Evolutionary conservation across 1,140 invertebrate species (phyloP).

Genomic region (Chymomyza costata): DNA sequence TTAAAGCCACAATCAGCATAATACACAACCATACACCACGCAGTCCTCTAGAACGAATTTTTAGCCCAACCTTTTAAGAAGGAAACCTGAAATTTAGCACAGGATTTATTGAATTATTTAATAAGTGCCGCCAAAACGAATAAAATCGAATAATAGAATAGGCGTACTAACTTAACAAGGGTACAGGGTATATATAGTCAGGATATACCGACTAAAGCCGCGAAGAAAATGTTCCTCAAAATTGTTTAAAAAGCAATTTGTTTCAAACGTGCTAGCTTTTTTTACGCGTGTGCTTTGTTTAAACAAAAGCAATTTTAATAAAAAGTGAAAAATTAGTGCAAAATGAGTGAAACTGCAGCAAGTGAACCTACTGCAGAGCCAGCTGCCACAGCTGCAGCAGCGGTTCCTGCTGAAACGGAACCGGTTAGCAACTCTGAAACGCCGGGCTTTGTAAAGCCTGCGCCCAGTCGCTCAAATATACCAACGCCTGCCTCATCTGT

Average conservation of each 20-base stretch:
- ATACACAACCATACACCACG: too few species aligned
- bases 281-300: conserved; percentile 45
- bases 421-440: conserved; percentile 18
- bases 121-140: too few species aligned
- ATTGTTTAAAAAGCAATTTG: conserved; percentile 2
- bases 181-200: too few species aligned
- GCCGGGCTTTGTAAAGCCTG: conserved; percentile 3
- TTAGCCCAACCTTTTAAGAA: too few species aligned
- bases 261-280: conserved; percentile 45
- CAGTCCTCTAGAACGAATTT: too few species aligned
- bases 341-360: conserved; percentile 38
- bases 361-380: conserved; percentile 2
- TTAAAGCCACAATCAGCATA: too few species aligned
- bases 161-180: too few species aligned
- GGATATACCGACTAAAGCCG: too few species aligned
- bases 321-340: conserved; percentile 33
- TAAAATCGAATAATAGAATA: too few species aligned
- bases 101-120: too few species aligned
- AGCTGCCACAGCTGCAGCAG: conserved; percentile 5
- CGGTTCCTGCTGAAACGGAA: conserved; percentile 9
- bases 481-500: conserved; percentile 49
- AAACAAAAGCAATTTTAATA: neutral
- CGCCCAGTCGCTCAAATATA: conserved; percentile 40
- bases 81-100: too few species aligned
- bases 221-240: too few species aligned